Evolutionary conservation across 1,140 invertebrate genomes (phyloP).

Genomic region (Belonocnema kinseyi): DNA sequence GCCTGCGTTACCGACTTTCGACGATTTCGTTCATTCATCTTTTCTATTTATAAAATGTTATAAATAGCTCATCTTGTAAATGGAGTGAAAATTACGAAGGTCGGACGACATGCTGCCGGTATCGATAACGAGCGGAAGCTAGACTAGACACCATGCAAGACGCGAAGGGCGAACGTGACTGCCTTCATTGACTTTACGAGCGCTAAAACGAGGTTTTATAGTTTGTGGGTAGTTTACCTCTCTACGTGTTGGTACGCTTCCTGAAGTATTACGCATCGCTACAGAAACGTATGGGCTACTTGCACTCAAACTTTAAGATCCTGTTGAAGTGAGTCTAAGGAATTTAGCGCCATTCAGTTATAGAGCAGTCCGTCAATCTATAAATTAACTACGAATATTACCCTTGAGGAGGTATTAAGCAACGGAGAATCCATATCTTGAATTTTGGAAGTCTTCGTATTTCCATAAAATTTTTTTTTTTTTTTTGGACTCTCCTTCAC

Average conservation of each 20-base stretch:
- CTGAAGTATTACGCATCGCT: slow-evolving; percentile 27
- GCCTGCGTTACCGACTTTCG: not conserved
- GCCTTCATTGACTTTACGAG: slow-evolving; percentile 71
- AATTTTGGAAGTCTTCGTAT: no score
- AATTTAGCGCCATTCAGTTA: no score
- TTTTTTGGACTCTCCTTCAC: no score
- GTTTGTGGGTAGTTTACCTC: slow-evolving; percentile 63
- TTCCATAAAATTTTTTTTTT: no score
- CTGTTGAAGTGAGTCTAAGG: no score
- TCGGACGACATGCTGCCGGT: slow-evolving; percentile 35
- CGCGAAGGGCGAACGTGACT: slow-evolving; percentile 70
- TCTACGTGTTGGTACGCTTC: slow-evolving; percentile 44
- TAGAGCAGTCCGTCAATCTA: no score
- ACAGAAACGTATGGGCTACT: slow-evolving; percentile 19
- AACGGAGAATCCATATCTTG: no score
- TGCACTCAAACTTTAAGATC: not conserved
- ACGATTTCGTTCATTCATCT: slow-evolving; percentile 37
- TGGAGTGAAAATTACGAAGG: slow-evolving; percentile 32
- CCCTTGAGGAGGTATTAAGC: no score
- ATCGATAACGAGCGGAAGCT: slow-evolving; percentile 49
- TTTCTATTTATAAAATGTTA: slow-evolving; percentile 32
- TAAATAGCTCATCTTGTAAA: not conserved
- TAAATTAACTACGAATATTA: no score
- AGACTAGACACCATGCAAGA: slow-evolving; percentile 59
- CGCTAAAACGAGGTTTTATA: slow-evolving; percentile 70